Evolutionary conservation across 1,140 invertebrate species (phyloP).

Genomic region (Thaumatotibia leucotreta): DNA sequence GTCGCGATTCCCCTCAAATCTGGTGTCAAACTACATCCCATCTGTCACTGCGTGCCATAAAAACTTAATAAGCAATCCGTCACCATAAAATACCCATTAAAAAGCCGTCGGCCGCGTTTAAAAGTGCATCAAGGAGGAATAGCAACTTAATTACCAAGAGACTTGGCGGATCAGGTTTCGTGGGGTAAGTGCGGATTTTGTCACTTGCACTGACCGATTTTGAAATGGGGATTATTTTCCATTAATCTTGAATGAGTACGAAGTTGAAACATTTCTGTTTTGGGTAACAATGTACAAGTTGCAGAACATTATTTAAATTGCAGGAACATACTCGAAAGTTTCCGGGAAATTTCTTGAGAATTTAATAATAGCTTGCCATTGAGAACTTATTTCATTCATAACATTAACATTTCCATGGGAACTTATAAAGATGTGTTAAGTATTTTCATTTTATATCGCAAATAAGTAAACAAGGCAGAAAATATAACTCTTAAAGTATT

Average conservation of each 20-base stretch:
- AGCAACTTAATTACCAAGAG: conserved; percentile 74
- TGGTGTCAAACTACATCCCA: conserved; percentile 73
- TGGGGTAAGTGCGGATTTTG: conserved; percentile 39
- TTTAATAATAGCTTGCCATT: no score
- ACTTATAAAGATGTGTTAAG: no score
- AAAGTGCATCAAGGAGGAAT: conserved; percentile 76
- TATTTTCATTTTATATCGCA: no score
- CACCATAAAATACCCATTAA: conserved; percentile 76
- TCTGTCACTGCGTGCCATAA: conserved; percentile 67
- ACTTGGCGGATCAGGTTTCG: conserved; percentile 63
- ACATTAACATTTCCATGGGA: no score
- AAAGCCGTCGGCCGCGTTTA: conserved; percentile 74
- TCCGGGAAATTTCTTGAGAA: no score
- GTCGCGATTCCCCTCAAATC: conserved; percentile 46
- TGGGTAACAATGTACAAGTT: no score
- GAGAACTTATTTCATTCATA: no score
- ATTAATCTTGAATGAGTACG: background rate
- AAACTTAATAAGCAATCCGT: conserved; percentile 76
- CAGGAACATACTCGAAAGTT: no score
- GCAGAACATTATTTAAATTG: no score
- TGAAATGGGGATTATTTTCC: conserved; percentile 3
- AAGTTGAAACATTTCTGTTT: background rate
- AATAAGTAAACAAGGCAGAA: no score
- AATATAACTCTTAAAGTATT: no score
- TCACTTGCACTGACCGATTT: conserved; percentile 14